phyloP scores from a whole-genome alignment of 2,797 vertebrate species.

The Trachurus trachurus region DNA sequence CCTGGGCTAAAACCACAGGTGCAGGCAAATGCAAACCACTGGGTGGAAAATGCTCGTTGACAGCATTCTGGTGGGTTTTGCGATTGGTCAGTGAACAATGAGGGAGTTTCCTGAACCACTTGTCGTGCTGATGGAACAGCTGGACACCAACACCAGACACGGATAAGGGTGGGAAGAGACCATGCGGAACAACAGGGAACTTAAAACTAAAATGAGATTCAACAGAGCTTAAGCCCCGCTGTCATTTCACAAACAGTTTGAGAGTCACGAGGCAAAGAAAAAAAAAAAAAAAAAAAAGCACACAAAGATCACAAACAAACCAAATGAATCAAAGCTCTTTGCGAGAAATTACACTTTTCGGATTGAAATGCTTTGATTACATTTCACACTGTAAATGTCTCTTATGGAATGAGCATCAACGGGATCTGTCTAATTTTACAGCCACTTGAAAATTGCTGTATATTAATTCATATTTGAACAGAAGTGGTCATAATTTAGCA shows the following conservation, averaged over 20 bases:
- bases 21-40: constrained; percentile 81
- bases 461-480: constrained; percentile 26
- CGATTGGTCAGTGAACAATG: constrained; percentile 85
- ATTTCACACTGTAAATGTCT: constrained; percentile 33
- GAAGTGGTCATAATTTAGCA: constrained; percentile 29
- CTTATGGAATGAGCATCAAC: constrained; percentile 24
- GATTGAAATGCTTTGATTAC: constrained; percentile 19
- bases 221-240: constrained; percentile 66
- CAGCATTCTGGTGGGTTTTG: constrained; percentile 81
- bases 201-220: constrained; percentile 76
- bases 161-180: constrained; percentile 74
- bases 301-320: constrained; percentile 24
- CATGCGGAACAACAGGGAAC: constrained; percentile 65
- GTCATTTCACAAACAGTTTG: constrained; percentile 61
- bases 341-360: background rate
- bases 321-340: constrained; percentile 19
- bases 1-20: constrained; percentile 79
- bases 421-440: constrained; percentile 14
- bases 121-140: constrained; percentile 84
- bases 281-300: background rate
- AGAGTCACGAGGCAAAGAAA: constrained; percentile 14
- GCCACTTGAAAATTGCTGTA: constrained; percentile 26
- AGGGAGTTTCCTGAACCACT: constrained; percentile 83
- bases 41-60: constrained; percentile 82
- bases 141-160: constrained; percentile 77